Percentiles rank a stretch among this genome's conserved stretches.
These are phyloP conservation scores for Eupithecia subumbrata DNA, from an alignment of 2,888 invertebrate genomes.

Conservation along the genomic window DNA sequence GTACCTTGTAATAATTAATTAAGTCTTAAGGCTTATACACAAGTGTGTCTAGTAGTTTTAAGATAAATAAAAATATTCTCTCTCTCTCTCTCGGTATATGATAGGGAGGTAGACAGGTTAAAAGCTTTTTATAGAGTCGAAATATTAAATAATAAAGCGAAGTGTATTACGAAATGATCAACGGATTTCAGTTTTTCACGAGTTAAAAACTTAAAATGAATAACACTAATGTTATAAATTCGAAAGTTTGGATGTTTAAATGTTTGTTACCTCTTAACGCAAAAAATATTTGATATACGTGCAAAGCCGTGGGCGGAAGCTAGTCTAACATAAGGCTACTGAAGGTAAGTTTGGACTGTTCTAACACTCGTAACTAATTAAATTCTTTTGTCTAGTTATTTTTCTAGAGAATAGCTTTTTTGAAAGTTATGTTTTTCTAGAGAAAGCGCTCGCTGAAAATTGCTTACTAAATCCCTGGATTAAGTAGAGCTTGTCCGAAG, in stretches of 20 bases:
- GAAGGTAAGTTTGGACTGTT: background rate
- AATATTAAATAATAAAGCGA: background rate
- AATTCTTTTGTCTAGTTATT: background rate
- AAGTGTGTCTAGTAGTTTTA: no score
- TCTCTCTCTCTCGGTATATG: background rate
- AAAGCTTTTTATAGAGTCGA: no score
- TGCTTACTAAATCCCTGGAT: constrained; percentile 22
- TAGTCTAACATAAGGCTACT: background rate
- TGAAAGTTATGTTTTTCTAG: background rate
- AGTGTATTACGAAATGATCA: background rate
- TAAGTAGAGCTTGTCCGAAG: background rate
- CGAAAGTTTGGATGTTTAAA: no score
- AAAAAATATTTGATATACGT: no score
- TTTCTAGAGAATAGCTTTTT: background rate
- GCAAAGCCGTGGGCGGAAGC: no score
- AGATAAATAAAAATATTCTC: no score
- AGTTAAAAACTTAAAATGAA: no score
- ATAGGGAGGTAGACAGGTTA: background rate
- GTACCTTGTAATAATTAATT: no score
- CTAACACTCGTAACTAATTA: background rate
- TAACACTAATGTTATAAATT: no score
- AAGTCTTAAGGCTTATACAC: no score
- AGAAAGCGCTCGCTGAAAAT: constrained; percentile 18
- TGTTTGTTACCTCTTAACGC: no score
- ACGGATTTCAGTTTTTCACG: background rate